A percentile compares a stretch with the other conserved stretches of the same genome.
These are phyloP conservation scores for Phalangium opilio DNA, from an alignment of 2,888 invertebrate genomes.

Conservation along the genomic window DNA sequence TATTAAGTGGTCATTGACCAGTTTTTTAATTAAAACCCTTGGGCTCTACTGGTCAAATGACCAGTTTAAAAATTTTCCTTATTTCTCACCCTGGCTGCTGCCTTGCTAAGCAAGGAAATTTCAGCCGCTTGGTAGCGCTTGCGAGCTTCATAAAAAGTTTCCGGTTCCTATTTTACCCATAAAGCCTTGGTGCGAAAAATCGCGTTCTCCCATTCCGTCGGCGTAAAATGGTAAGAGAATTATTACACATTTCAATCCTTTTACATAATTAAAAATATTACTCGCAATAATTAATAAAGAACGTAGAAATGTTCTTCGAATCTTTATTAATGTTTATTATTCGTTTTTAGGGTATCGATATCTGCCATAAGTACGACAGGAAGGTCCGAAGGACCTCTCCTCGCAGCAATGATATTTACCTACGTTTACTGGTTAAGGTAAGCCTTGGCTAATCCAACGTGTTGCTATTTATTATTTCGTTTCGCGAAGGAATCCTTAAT, in stretches of 20 bases:
- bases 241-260: slow-evolving; percentile 5
- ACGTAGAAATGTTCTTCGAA: not conserved
- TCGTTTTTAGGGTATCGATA: slow-evolving; percentile 91
- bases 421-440: slow-evolving; percentile 93
- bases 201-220: not conserved
- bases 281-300: not conserved
- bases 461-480: not conserved
- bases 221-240: not conserved
- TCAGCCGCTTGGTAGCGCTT: no score
- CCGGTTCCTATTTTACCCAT: no score
- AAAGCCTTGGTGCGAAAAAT: no score
- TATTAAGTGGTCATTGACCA: no score
- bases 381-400: slow-evolving; percentile 96
- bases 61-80: no score
- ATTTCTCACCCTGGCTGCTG: no score
- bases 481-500: no score
- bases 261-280: not conserved
- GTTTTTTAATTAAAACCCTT: no score
- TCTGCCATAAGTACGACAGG: slow-evolving; percentile 97
- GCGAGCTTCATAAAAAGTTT: no score
- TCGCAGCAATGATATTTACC: slow-evolving; percentile 93
- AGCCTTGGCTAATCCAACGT: slow-evolving; percentile 12
- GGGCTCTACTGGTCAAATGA: no score
- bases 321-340: slow-evolving; percentile 24
- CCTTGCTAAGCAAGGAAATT: no score